Base-by-base conservation (phyloP, 2,113 vertebrate genomes). In the Astur gentilis region DNA sequence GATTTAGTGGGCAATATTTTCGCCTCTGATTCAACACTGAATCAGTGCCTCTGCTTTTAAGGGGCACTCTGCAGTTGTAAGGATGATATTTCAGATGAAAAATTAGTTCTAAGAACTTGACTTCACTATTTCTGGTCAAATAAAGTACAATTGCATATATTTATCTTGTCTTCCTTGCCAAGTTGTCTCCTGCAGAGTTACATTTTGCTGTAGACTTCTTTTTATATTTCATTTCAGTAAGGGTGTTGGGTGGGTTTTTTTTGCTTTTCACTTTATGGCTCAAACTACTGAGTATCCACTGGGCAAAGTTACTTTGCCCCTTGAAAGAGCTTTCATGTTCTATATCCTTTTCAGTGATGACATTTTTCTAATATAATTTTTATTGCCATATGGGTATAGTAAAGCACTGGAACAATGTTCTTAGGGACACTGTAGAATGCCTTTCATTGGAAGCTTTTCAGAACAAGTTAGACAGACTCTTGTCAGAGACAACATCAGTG, bases 1-100 rank as follows among this genome's bases (percentile, higher is more conserved):
- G 92, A 97, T 95, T 95, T 95, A 93, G 26, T 73, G 92, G 45
- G 36, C 44, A 80, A 49, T 86, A 95, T 90, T 96, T 96, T 83
- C 64, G 60, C 67, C 17, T 73, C 64, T 83, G 71, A 92, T 94
- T 95, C 83, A 93, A 77, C 83, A 61, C 19, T 87, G 65, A 95
- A 89, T 81, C 73, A 89, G 80, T 90, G 76, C 18, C 34, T 96
- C 55, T 90, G 64, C 67, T 92, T 92, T 89, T 92, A 93, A 90
- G 72, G 42, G 58, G 19, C 50, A 78, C 49, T 82, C 49, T 86
- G 76, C 14, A 86, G 50, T 87, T 89, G 40, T 77, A 92, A 92
- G 52, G 64, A 83, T 93, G 58, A 79, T 94, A 90, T 95, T 97
- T 93, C 85, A 83, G 36, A 93, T 83, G 78, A 96, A 93, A 93